Evolutionary conservation across 2,797 vertebrate genomes (phyloP).

Genomic region (Anguilla obscura): DNA sequence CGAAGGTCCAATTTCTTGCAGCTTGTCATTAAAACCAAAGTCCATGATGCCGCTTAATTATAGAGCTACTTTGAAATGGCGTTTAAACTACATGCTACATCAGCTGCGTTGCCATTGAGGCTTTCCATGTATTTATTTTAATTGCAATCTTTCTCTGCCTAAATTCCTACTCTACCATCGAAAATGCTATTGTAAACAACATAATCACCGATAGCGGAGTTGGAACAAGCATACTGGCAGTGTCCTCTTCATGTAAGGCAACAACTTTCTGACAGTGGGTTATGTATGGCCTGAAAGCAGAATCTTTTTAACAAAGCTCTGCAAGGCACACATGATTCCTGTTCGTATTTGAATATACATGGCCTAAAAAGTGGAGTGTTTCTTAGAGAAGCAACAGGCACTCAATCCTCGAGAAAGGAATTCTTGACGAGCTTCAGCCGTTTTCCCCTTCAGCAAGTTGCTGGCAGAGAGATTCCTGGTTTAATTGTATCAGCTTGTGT

Average conservation of each 20-base stretch:
- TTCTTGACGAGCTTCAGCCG: neutral
- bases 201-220: conserved; percentile 44
- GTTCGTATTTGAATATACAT: conserved; percentile 1
- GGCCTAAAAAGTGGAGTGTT: neutral
- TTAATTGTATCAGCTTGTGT: neutral
- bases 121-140: conserved; percentile 52
- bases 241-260: conserved; percentile 51
- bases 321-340: neutral
- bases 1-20: conserved; percentile 4
- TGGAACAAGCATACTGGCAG: conserved; percentile 55
- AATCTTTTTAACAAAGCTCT: neutral
- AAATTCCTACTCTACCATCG: neutral
- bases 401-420: neutral
- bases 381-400: neutral
- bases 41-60: conserved; percentile 21
- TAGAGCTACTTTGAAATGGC: conserved; percentile 20
- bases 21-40: conserved; percentile 22
- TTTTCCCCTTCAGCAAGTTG: neutral
- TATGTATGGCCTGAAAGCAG: neutral
- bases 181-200: conserved; percentile 47
- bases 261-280: conserved; percentile 32
- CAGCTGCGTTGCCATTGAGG: conserved; percentile 21
- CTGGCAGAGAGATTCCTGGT: neutral
- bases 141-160: conserved; percentile 34
- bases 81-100: conserved; percentile 24